These are phyloP conservation scores for Mus pahari DNA, from an alignment of 2,113 vertebrate species.

Conservation along the genomic window DNA sequence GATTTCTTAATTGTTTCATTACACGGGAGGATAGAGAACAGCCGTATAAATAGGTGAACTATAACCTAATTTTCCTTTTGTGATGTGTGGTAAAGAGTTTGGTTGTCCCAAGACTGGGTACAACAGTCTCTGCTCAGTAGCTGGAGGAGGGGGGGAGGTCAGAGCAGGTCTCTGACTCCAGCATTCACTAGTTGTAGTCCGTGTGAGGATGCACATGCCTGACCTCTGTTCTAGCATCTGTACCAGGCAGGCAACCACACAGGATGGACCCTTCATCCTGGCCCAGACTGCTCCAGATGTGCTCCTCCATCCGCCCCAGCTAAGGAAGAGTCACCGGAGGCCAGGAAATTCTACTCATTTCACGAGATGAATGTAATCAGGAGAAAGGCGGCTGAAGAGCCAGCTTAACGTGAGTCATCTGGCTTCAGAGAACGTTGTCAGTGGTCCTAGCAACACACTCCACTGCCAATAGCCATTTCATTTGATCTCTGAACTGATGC, in stretches of 20 bases:
- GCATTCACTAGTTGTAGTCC: background rate
- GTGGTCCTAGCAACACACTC: slow-evolving; percentile 64
- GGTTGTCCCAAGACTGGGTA: background rate
- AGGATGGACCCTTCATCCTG: background rate
- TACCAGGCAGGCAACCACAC: background rate
- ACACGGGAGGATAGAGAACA: background rate
- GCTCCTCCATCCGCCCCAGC: background rate
- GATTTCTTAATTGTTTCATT: background rate
- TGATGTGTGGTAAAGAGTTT: background rate
- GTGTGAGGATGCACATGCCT: fast-evolving
- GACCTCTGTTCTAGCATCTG: background rate
- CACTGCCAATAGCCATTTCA: slow-evolving; percentile 66
- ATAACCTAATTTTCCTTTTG: background rate
- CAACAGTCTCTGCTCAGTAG: background rate
- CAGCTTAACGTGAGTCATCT: slow-evolving; percentile 77
- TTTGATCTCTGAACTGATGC: slow-evolving; percentile 67
- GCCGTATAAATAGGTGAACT: background rate
- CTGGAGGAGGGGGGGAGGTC: background rate
- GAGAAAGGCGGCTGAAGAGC: slow-evolving; percentile 33
- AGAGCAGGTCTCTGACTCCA: background rate
- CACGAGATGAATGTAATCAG: slow-evolving; percentile 48
- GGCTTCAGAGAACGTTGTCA: slow-evolving; percentile 63
- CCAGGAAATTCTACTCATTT: slow-evolving; percentile 74
- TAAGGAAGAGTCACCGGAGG: slow-evolving; percentile 47
- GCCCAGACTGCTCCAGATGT: background rate